A percentile compares a stretch with the other conserved stretches of the same genome.
These are phyloP conservation scores for Rhogogaster chlorosoma DNA, from an alignment of 2,888 invertebrate species.

Conservation along the genomic window DNA sequence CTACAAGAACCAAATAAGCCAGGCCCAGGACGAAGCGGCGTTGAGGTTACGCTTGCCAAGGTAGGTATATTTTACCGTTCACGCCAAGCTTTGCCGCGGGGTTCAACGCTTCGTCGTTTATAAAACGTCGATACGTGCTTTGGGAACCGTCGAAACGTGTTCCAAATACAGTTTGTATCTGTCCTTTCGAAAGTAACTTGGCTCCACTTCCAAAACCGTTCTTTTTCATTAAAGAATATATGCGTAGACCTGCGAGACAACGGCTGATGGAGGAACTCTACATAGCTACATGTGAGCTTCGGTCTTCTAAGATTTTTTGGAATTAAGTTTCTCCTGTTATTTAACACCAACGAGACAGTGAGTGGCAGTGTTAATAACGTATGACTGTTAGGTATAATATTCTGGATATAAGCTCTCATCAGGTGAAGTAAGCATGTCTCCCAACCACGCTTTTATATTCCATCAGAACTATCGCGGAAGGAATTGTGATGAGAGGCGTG, in stretches of 20 bases:
- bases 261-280: neutral
- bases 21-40: slow-evolving; percentile 25
- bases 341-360: neutral
- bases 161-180: neutral
- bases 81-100: slow-evolving; percentile 21
- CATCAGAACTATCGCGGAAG: slow-evolving; percentile 32
- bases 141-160: neutral
- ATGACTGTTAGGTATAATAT: neutral
- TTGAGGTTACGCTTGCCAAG: slow-evolving; percentile 25
- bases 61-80: slow-evolving; percentile 35
- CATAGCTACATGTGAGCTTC: neutral
- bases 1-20: slow-evolving; percentile 42
- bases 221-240: neutral
- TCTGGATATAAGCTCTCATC: neutral
- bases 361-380: neutral
- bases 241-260: neutral
- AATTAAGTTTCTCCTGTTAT: neutral
- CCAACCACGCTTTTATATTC: slow-evolving; percentile 15
- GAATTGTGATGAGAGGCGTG: slow-evolving; percentile 45
- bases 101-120: slow-evolving; percentile 34
- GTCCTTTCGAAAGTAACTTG: slow-evolving; percentile 5
- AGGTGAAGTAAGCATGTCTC: neutral
- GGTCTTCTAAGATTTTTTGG: neutral
- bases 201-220: neutral
- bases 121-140: slow-evolving; percentile 43